Conservation (phyloP, 1,140 invertebrate species). For the Araneus ventricosus region DNA sequence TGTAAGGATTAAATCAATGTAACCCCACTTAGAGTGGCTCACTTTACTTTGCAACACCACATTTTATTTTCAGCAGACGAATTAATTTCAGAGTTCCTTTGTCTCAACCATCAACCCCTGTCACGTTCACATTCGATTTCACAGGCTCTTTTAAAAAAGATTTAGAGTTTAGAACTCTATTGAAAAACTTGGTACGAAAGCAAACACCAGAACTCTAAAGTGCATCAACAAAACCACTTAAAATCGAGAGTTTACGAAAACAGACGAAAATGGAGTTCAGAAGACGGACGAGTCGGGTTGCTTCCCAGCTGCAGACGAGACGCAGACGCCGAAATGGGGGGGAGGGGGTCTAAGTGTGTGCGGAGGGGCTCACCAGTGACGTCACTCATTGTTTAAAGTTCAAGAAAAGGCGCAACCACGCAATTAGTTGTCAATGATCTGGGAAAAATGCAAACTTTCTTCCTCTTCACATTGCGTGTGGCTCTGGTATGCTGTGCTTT, state of each 20-base stretch:
- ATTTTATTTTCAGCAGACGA: too few species aligned
- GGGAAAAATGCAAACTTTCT: background rate
- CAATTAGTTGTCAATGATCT: background rate
- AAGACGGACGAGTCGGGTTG: background rate
- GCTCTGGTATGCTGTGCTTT: too few species aligned
- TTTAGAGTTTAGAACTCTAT: too few species aligned
- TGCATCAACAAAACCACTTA: background rate
- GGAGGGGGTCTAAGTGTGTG: background rate
- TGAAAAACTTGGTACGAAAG: background rate
- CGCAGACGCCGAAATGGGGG: background rate
- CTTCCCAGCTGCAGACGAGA: background rate
- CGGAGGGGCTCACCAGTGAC: background rate
- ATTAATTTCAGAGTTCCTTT: too few species aligned
- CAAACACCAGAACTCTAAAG: background rate
- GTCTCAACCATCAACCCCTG: too few species aligned
- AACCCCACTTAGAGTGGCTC: too few species aligned
- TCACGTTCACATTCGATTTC: too few species aligned
- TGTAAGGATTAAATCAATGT: too few species aligned
- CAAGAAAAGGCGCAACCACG: background rate
- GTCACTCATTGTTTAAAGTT: conserved; percentile 5
- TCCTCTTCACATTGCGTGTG: background rate
- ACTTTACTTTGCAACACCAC: too few species aligned
- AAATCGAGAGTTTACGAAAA: background rate
- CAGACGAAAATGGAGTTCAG: background rate
- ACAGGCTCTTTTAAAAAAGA: too few species aligned